phyloP scores from a whole-genome alignment of 2,888 invertebrate genomes.

The Troglohyphantes excavatus region DNA sequence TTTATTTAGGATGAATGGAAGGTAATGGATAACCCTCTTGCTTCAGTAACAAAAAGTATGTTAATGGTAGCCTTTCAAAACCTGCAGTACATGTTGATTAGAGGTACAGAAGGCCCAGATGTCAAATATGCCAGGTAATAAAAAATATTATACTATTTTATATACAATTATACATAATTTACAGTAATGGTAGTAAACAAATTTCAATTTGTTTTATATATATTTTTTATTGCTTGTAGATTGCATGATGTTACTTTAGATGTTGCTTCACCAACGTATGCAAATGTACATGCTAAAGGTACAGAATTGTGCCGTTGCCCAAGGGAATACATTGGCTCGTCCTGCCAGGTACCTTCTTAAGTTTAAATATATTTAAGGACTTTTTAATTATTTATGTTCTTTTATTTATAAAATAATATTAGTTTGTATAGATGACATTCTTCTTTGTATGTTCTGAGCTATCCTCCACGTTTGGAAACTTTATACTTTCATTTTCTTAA shows the following conservation, averaged over 20 bases:
- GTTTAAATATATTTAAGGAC: too few species aligned
- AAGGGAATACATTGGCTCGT: slow-evolving; percentile 90
- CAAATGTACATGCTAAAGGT: slow-evolving; percentile 87
- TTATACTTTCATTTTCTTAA: too few species aligned
- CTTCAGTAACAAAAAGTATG: slow-evolving; percentile 87
- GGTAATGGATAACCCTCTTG: slow-evolving; percentile 85
- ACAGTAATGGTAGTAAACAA: not conserved
- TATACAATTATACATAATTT: too few species aligned
- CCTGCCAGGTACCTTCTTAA: slow-evolving; percentile 90
- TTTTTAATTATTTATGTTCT: not conserved
- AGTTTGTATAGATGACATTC: not conserved
- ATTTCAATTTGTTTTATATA: not conserved
- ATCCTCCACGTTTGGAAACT: too few species aligned
- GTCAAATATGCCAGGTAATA: slow-evolving; percentile 81
- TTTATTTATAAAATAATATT: too few species aligned
- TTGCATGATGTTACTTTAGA: slow-evolving; percentile 91
- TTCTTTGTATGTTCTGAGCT: not conserved
- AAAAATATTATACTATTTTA: not conserved
- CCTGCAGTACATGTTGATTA: slow-evolving; percentile 90
- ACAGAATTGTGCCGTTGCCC: slow-evolving; percentile 95
- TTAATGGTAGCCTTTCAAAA: slow-evolving; percentile 96
- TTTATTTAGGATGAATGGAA: slow-evolving; percentile 86
- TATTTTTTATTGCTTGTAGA: slow-evolving; percentile 82
- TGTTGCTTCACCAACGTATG: slow-evolving; percentile 87
- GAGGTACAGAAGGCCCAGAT: slow-evolving; percentile 87